phyloP scores from a whole-genome alignment of 2,888 invertebrate species.

The Xylota sylvarum region DNA sequence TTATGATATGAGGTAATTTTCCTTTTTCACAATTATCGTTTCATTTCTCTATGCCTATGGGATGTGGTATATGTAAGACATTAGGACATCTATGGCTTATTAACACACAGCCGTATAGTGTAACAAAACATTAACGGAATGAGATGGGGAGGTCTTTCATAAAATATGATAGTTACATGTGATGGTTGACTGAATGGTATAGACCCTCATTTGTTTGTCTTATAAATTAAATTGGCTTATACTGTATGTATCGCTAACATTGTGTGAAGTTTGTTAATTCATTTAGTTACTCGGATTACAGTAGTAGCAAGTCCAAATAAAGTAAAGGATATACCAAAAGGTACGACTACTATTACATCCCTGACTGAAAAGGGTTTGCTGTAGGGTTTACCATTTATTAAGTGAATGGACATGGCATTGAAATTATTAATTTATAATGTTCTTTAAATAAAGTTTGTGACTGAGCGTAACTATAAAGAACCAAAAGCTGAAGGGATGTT shows the following conservation, averaged over 20 bases:
- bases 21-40: constrained; percentile 13
- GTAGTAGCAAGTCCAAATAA: too few relatives aligned
- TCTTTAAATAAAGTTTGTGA: too few relatives aligned
- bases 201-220: background rate
- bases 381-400: too few relatives aligned
- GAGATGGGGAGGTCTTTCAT: background rate
- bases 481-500: too few relatives aligned
- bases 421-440: too few relatives aligned
- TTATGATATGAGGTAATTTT: constrained; percentile 27
- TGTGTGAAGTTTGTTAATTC: background rate
- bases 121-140: background rate
- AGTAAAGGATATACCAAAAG: too few relatives aligned
- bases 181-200: background rate
- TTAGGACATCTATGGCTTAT: background rate
- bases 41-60: background rate
- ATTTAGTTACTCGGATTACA: background rate
- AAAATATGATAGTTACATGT: background rate
- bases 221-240: background rate
- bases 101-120: background rate
- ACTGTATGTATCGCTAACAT: background rate
- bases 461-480: too few relatives aligned
- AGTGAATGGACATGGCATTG: too few relatives aligned
- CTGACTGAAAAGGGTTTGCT: too few relatives aligned
- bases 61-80: background rate
- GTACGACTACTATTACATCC: too few relatives aligned